Evolutionary conservation across 2,888 invertebrate species (phyloP).

Genomic region (Phania funesta): DNA sequence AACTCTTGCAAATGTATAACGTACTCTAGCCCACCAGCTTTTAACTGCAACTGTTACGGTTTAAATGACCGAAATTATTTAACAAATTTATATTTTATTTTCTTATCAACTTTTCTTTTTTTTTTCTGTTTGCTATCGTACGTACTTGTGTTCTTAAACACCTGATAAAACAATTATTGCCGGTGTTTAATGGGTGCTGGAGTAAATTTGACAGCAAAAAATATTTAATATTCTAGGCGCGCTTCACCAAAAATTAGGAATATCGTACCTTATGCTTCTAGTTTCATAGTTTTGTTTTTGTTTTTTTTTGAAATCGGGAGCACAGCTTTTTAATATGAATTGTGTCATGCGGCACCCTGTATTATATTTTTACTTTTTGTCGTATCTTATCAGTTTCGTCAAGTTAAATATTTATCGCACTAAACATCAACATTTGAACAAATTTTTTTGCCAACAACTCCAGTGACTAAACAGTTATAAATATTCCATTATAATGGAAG

Average conservation of each 20-base stretch:
- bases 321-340: too few relatives aligned
- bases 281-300: too few relatives aligned
- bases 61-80: constrained; percentile 31
- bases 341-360: background rate
- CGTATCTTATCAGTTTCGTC: constrained; percentile 27
- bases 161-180: constrained; percentile 60
- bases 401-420: background rate
- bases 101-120: constrained; percentile 63
- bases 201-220: background rate
- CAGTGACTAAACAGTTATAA: constrained; percentile 34
- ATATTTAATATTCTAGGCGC: background rate
- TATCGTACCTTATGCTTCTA: too few relatives aligned
- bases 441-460: background rate
- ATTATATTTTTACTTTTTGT: constrained; percentile 1
- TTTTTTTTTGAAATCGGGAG: too few relatives aligned
- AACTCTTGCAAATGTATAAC: background rate
- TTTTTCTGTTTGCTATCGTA: constrained; percentile 33
- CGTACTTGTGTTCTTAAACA: constrained; percentile 41
- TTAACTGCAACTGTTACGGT: constrained; percentile 49
- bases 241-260: background rate
- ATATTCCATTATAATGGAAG: constrained; percentile 2
- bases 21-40: constrained; percentile 52
- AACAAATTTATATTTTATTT: constrained; percentile 20
- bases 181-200: constrained; percentile 48
- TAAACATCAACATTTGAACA: constrained; percentile 5